Evolutionary conservation across 2,888 invertebrate genomes (phyloP), one percentile per base, ranked within the genome.

Genomic region (Eustalomyia histrio): DNA sequence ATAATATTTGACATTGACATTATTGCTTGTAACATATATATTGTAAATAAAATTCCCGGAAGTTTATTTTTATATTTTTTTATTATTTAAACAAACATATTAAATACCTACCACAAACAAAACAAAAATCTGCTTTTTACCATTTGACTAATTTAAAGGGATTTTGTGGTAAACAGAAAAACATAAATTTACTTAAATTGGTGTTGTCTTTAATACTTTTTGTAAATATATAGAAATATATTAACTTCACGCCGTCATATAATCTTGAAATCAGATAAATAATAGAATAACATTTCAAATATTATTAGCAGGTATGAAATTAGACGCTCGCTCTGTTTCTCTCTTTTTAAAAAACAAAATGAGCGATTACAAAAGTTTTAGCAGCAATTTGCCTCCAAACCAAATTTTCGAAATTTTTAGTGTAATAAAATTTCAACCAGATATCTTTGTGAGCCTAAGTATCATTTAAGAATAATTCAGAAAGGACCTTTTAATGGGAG

Each of bases 141-240:
- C 64, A 73, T 64, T 55, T 64, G 50, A 35, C 57, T 47, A 58
- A 65, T 71, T 52, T 61, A 29, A 29, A 52, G 58, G 58, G 21
- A 57, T 64, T 29, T 64, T 50, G 52, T 73, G 47, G 64, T 55
- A 50, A 47, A 47, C 35, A 6, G n/a, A 47, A 47, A 29, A 6
- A 29, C 24, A 43, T 43, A 43, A 35, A 14, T 43, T 14, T 43
- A 43, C 12, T 14, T n/a, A 47, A 47, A 47, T 4, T 6, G 14
- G n/a, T n/a, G 7, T 47, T n/a, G n/a, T n/a, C 6, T n/a, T 6
- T 29, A 29, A 47, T 47, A 14, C 43, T 47, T n/a, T 47, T 47
- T 47, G 12, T 14, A n/a, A n/a, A n/a, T n/a, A n/a, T 43, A 35
- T 35, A 21, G 2, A 35, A 35, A 35, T 14, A 39, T 14, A 47